Evolutionary conservation across 2,888 invertebrate genomes (phyloP).

Genomic region (Leptopilina myrica): DNA sequence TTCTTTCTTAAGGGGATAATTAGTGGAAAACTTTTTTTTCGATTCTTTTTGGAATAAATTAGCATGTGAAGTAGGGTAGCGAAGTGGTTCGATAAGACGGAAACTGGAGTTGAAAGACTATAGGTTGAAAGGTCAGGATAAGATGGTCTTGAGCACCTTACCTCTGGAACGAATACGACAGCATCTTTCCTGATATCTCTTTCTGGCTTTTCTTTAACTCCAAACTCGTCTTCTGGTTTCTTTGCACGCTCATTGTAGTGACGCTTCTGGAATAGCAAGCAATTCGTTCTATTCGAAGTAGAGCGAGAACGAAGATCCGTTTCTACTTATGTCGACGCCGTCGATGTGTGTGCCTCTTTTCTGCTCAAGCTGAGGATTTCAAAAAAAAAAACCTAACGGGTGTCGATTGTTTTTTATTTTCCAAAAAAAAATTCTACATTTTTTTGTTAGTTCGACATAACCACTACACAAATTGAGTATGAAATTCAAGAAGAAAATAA

Average conservation of each 20-base stretch:
- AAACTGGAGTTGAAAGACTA: slow-evolving; percentile 39
- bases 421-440: too few species aligned
- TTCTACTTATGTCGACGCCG: slow-evolving; percentile 42
- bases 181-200: slow-evolving; percentile 43
- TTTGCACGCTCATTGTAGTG: slow-evolving; percentile 54
- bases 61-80: not conserved
- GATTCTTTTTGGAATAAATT: not conserved
- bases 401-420: not conserved
- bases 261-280: slow-evolving; percentile 55
- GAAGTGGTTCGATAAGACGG: slow-evolving; percentile 1
- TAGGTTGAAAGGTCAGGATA: slow-evolving; percentile 41
- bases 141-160: slow-evolving; percentile 39
- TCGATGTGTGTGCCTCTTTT: slow-evolving; percentile 46
- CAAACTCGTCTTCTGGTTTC: slow-evolving; percentile 53
- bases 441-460: not conserved
- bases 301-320: slow-evolving; percentile 43
- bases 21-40: not conserved
- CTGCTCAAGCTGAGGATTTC: slow-evolving; percentile 40
- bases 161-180: slow-evolving; percentile 41
- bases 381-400: slow-evolving; percentile 33
- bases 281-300: slow-evolving; percentile 47
- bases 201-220: slow-evolving; percentile 40
- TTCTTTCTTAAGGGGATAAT: not conserved
- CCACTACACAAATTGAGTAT: too few species aligned
- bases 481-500: too few species aligned